Percentiles rank a stretch among this genome's conserved stretches.
Evolutionary conservation across 2,797 vertebrate species (phyloP).

Genomic region (Vultur gryphus): DNA sequence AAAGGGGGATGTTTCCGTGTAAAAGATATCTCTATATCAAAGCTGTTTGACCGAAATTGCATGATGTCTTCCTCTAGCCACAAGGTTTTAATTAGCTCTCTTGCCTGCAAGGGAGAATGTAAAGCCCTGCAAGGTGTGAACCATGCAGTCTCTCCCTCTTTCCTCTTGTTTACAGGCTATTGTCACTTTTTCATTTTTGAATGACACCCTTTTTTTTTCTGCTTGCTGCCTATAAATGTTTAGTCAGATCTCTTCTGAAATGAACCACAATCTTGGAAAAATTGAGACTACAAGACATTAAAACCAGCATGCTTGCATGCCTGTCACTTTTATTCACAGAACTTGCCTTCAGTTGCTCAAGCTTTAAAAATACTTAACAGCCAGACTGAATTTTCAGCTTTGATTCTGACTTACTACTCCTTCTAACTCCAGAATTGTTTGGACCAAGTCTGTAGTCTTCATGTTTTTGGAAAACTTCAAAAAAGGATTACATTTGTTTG

Average conservation of each 20-base stretch:
- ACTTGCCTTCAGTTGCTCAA: not conserved
- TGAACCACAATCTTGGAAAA: not conserved
- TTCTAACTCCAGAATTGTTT: not conserved
- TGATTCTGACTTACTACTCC: not conserved
- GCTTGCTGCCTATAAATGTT: not conserved
- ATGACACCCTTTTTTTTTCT: not conserved
- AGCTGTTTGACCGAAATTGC: not conserved
- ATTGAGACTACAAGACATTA: not conserved
- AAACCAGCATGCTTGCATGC: not conserved
- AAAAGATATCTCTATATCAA: not conserved
- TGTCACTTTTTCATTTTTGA: not conserved
- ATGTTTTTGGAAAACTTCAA: not conserved
- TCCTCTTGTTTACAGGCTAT: not conserved
- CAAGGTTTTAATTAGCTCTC: conserved; percentile 20
- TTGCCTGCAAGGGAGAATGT: not conserved
- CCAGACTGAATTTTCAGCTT: not conserved
- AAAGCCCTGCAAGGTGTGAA: not conserved
- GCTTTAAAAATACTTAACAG: not conserved
- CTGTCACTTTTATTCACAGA: not conserved
- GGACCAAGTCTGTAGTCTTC: not conserved
- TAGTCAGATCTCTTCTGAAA: not conserved
- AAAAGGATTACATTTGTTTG: not conserved
- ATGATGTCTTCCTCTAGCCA: not conserved
- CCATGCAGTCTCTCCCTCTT: not conserved
- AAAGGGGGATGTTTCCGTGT: not conserved